A percentile compares a stretch with the other conserved stretches of the same genome.
Conservation (phyloP, 92 coral and sea anemone species). For the Heliopora coerulea region DNA sequence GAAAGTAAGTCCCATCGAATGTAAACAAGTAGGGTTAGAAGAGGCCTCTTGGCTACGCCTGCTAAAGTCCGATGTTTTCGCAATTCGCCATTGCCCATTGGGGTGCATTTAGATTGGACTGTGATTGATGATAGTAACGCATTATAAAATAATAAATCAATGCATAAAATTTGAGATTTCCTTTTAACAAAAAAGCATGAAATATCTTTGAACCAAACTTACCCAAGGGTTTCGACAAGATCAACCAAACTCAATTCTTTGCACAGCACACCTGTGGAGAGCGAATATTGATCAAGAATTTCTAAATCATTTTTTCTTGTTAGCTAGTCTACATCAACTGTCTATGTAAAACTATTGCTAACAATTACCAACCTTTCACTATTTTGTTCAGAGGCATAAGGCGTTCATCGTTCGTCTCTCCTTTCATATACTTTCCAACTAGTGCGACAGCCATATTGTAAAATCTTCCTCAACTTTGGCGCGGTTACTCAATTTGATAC, state of each 20-base stretch:
- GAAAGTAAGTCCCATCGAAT: too few relatives aligned
- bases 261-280: slow-evolving; percentile 45
- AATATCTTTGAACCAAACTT: slow-evolving; percentile 7
- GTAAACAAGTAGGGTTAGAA: too few relatives aligned
- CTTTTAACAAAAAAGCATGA: too few relatives aligned
- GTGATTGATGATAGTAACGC: too few relatives aligned
- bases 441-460: slow-evolving; percentile 28
- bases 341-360: not conserved
- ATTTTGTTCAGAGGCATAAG: slow-evolving; percentile 4
- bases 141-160: too few relatives aligned
- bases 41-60: too few relatives aligned
- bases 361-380: not conserved
- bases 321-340: not conserved
- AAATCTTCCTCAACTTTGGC: not conserved
- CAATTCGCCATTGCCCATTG: too few relatives aligned
- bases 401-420: slow-evolving; percentile 2
- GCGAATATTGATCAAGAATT: not conserved
- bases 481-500: not conserved
- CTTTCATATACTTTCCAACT: slow-evolving; percentile 33
- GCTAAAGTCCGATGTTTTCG: too few relatives aligned
- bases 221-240: slow-evolving; percentile 68
- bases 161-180: too few relatives aligned
- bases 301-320: not conserved
- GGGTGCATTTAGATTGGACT: too few relatives aligned
- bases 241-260: slow-evolving; percentile 46